A percentile compares a stretch with the other conserved stretches of the same genome.
phyloP scores from a whole-genome alignment of 1,140 invertebrate species.

The Microplitis demolitor region DNA sequence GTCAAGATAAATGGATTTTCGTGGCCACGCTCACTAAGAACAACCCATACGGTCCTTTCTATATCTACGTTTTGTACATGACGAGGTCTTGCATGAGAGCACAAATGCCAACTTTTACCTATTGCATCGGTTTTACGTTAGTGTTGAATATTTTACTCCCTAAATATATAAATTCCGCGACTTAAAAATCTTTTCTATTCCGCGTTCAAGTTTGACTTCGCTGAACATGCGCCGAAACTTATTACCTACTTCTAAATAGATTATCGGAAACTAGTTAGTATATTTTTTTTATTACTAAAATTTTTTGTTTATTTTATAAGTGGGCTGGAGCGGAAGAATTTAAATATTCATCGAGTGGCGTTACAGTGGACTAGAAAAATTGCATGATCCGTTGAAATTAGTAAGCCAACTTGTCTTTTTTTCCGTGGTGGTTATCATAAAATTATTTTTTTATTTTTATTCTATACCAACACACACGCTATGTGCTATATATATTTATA shows the following conservation, averaged over 20 bases:
- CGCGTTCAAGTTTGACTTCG: no score
- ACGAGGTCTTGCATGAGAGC: constrained; percentile 1
- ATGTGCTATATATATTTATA: background rate
- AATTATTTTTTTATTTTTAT: background rate
- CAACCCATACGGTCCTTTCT: background rate
- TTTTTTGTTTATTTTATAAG: background rate
- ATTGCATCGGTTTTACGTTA: background rate
- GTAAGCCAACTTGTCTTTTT: background rate
- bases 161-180: no score
- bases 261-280: no score
- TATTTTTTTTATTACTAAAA: no score
- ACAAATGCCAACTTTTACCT: background rate
- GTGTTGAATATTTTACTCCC: background rate
- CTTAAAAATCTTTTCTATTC: no score
- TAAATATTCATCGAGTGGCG: constrained; percentile 7
- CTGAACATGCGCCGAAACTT: no score
- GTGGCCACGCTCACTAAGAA: constrained; percentile 16
- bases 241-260: no score
- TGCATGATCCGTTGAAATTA: background rate
- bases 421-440: background rate
- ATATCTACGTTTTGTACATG: constrained; percentile 5
- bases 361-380: constrained; percentile 9
- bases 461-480: background rate
- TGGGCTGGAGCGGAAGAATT: background rate
- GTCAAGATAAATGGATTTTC: constrained; percentile 25